phyloP scores from a whole-genome alignment of 2,113 vertebrate genomes.

The Poicephalus gulielmi region DNA sequence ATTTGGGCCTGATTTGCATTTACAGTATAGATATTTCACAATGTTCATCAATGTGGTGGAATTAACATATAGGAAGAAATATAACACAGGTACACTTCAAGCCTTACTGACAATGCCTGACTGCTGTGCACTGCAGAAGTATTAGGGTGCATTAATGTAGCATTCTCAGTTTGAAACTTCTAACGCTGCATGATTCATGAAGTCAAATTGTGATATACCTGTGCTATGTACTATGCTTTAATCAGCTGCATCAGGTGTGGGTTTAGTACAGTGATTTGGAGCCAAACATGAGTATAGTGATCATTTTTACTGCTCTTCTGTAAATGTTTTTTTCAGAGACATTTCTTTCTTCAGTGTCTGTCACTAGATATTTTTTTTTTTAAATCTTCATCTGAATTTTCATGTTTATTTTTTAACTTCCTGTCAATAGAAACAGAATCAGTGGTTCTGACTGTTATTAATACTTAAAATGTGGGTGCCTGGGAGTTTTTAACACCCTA shows the following conservation, averaged over 20 bases:
- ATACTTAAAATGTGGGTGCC: slow-evolving; percentile 1
- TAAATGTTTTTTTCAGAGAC: slow-evolving; percentile 13
- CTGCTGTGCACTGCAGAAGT: neutral
- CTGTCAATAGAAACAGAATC: neutral
- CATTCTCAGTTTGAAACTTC: neutral
- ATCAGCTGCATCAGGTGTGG: neutral
- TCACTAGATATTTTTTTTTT: neutral
- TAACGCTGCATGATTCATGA: neutral
- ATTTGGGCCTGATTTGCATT: slow-evolving; percentile 12
- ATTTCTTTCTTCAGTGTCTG: neutral
- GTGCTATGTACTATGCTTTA: neutral
- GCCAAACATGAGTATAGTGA: neutral
- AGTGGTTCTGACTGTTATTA: neutral
- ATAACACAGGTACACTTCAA: neutral
- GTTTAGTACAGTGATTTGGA: neutral
- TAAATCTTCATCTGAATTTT: slow-evolving; percentile 16
- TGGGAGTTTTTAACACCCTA: neutral
- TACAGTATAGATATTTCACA: neutral
- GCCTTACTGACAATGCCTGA: neutral
- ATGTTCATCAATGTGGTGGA: neutral
- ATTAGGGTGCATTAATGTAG: neutral
- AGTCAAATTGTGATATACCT: neutral
- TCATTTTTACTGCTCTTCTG: slow-evolving; percentile 5
- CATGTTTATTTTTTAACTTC: slow-evolving; percentile 41
- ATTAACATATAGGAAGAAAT: neutral